Conservation (phyloP, 2,113 vertebrate species). For the Apodemus speciosus region DNA sequence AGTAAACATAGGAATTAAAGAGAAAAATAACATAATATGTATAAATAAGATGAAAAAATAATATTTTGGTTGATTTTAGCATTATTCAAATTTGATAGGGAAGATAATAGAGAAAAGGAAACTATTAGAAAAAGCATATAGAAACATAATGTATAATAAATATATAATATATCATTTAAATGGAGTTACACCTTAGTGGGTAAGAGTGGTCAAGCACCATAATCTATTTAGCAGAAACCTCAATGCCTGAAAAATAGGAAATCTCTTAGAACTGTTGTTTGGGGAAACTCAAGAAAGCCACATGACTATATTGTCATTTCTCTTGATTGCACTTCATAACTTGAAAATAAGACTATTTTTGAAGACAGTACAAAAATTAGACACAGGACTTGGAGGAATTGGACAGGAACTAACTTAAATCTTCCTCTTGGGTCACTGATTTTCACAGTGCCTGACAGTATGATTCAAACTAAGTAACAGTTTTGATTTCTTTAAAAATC, state of each 20-base stretch:
- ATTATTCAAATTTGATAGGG: neutral
- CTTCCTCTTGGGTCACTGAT: neutral
- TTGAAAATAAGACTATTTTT: neutral
- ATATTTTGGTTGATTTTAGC: neutral
- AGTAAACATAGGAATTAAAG: neutral
- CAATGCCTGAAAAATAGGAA: neutral
- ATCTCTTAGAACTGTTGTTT: neutral
- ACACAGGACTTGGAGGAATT: neutral
- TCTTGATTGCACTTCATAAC: neutral
- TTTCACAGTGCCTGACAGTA: neutral
- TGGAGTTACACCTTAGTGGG: neutral
- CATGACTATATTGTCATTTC: neutral
- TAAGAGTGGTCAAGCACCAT: neutral
- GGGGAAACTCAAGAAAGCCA: neutral
- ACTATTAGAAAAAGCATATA: neutral
- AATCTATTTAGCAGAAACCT: neutral
- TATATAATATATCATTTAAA: neutral
- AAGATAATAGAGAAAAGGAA: neutral
- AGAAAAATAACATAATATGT: neutral
- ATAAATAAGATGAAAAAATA: neutral
- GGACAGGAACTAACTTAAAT: neutral
- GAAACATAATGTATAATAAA: neutral
- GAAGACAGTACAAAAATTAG: neutral
- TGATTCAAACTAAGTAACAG: neutral
- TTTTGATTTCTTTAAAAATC: no score